Conservation (phyloP, 2,797 vertebrate species). For the Poliocrania exsul region DNA sequence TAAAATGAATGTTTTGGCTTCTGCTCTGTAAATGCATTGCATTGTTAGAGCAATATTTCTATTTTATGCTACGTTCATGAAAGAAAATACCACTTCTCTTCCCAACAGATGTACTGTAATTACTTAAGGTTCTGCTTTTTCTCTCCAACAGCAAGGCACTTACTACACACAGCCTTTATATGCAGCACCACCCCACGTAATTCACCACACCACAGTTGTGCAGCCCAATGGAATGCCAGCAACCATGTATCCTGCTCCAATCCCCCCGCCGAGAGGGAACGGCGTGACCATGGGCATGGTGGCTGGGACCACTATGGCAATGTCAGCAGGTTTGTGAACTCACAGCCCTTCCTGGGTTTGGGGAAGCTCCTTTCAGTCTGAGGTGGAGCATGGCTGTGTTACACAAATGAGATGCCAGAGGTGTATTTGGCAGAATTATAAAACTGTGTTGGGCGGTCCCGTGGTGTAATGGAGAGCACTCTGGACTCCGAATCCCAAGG, state of each 20-base stretch:
- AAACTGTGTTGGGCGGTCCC: not conserved
- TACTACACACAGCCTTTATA: slow-evolving; percentile 98
- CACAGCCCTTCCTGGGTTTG: fast-evolving
- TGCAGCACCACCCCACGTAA: slow-evolving; percentile 95
- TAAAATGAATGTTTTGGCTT: not conserved
- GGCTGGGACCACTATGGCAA: slow-evolving; percentile 97
- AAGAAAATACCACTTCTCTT: not conserved
- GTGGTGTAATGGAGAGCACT: no score
- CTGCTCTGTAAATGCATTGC: not conserved
- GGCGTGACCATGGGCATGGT: slow-evolving; percentile 97
- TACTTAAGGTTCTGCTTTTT: not conserved
- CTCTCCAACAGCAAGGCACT: slow-evolving; percentile 88
- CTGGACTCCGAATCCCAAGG: no score
- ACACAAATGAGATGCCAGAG: not conserved
- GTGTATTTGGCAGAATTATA: fast-evolving
- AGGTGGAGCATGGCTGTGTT: fast-evolving
- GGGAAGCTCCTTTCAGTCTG: fast-evolving
- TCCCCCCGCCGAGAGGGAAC: slow-evolving; percentile 84
- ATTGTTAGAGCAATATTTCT: not conserved
- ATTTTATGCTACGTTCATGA: not conserved
- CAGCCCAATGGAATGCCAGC: slow-evolving; percentile 98
- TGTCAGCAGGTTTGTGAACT: slow-evolving; percentile 90
- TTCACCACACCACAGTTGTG: slow-evolving; percentile 98
- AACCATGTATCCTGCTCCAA: slow-evolving; percentile 90
- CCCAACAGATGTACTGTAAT: not conserved